Evolutionary conservation across 2,797 vertebrate species (phyloP).

Genomic region (Melanogrammus aeglefinus): DNA sequence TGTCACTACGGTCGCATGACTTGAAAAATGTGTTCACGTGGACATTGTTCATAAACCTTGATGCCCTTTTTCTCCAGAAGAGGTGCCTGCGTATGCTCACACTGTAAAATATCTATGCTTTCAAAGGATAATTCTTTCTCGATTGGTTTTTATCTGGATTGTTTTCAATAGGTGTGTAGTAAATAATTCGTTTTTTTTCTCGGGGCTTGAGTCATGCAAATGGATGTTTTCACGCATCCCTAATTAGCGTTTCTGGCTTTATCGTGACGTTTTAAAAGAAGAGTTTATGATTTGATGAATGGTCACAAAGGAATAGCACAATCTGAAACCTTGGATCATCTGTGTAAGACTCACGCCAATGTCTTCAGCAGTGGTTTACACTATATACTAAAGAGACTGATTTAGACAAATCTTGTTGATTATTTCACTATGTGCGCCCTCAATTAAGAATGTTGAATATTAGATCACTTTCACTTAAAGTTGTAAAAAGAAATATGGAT

Average conservation of each 20-base stretch:
- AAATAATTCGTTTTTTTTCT: conserved; percentile 67
- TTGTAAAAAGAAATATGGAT: conserved; percentile 39
- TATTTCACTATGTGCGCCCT: conserved; percentile 37
- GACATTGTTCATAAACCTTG: conserved; percentile 77
- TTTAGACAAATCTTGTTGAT: conserved; percentile 33
- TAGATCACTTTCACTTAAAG: conserved; percentile 28
- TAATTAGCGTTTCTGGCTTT: conserved; percentile 50
- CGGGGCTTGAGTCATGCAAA: conserved; percentile 65
- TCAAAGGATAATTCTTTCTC: conserved; percentile 66
- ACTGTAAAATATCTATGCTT: conserved; percentile 77
- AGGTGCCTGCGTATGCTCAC: conserved; percentile 77
- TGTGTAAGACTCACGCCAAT: conserved; percentile 40
- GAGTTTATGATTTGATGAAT: conserved; percentile 49
- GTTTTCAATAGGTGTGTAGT: conserved; percentile 71
- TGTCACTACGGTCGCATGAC: conserved; percentile 81
- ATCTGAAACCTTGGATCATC: conserved; percentile 53
- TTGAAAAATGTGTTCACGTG: conserved; percentile 76
- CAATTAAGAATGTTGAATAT: conserved; percentile 35
- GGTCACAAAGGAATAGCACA: conserved; percentile 74
- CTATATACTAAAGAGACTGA: conserved; percentile 25
- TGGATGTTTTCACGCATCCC: conserved; percentile 58
- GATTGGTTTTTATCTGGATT: conserved; percentile 67
- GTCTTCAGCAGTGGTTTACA: conserved; percentile 40
- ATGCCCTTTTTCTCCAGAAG: conserved; percentile 64
- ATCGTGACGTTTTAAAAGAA: conserved; percentile 51